Percentiles rank a stretch among this genome's conserved stretches.
Evolutionary conservation across 2,113 vertebrate species (phyloP).

Genomic region (Raja brachyura): DNA sequence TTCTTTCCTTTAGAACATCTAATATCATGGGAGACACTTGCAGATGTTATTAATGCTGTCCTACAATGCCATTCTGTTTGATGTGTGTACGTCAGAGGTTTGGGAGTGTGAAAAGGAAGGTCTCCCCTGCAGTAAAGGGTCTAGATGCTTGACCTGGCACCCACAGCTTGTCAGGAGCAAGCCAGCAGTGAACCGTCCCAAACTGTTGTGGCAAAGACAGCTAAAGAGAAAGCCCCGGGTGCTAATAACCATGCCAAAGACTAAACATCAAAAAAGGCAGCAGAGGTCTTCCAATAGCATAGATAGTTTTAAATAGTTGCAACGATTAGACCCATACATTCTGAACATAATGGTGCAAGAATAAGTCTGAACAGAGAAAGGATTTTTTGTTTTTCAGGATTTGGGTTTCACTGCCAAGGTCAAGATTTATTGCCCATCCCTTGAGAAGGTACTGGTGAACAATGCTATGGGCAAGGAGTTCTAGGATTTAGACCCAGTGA

Average conservation of each 20-base stretch:
- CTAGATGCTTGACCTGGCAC: neutral
- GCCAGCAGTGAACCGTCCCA: neutral
- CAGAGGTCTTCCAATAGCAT: neutral
- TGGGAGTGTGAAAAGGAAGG: neutral
- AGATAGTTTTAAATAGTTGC: neutral
- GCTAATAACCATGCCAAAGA: neutral
- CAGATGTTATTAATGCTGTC: too few species aligned
- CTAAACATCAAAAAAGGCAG: neutral
- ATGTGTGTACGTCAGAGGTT: neutral
- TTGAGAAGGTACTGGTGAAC: too few species aligned
- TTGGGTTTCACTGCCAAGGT: too few species aligned
- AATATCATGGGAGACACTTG: neutral
- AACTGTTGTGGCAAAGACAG: neutral
- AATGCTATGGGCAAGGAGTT: too few species aligned
- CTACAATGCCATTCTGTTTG: neutral
- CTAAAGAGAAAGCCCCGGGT: neutral
- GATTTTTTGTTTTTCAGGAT: neutral
- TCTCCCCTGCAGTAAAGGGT: neutral
- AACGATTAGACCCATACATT: neutral
- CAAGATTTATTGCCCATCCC: too few species aligned
- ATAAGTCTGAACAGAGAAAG: neutral
- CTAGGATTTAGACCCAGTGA: too few species aligned
- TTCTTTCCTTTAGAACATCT: neutral
- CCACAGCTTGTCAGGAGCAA: neutral
- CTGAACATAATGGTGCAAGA: neutral